These are phyloP conservation scores for Lithophane semibrunnea DNA, from an alignment of 2,888 invertebrate species.

Conservation along the genomic window DNA sequence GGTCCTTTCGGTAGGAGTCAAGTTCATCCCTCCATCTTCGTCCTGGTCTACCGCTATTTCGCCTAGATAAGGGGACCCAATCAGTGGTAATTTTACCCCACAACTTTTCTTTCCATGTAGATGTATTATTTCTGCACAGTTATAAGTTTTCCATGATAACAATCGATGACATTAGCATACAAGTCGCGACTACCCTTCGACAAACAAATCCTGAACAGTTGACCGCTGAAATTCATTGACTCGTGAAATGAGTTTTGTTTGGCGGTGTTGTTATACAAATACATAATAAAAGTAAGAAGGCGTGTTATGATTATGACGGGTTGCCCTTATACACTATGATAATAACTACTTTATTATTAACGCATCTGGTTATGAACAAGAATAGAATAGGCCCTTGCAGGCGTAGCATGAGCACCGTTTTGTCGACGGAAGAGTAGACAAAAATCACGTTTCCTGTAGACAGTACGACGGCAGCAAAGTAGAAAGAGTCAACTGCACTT, in stretches of 20 bases:
- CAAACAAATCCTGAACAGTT: constrained; percentile 6
- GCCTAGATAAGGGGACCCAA: too few species aligned
- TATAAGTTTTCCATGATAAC: background rate
- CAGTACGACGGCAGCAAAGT: too few species aligned
- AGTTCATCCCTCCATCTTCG: background rate
- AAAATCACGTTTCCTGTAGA: too few species aligned
- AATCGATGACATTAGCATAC: constrained; percentile 11
- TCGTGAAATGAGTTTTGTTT: constrained; percentile 28
- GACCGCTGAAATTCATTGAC: constrained; percentile 27
- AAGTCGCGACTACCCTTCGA: background rate
- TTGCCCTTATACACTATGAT: background rate
- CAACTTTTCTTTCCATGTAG: background rate
- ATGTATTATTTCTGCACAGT: background rate
- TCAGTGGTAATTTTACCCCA: background rate
- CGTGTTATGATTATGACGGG: background rate
- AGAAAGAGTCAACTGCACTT: too few species aligned
- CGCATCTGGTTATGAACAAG: background rate
- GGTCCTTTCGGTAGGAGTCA: background rate
- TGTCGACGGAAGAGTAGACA: too few species aligned
- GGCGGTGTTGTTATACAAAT: background rate
- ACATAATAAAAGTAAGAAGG: background rate
- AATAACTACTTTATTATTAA: background rate
- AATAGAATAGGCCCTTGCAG: background rate
- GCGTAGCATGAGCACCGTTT: too few species aligned
- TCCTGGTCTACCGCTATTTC: background rate